Evolutionary conservation across 2,797 vertebrate species (phyloP).

Genomic region (Pteronotus mesoamericanus): DNA sequence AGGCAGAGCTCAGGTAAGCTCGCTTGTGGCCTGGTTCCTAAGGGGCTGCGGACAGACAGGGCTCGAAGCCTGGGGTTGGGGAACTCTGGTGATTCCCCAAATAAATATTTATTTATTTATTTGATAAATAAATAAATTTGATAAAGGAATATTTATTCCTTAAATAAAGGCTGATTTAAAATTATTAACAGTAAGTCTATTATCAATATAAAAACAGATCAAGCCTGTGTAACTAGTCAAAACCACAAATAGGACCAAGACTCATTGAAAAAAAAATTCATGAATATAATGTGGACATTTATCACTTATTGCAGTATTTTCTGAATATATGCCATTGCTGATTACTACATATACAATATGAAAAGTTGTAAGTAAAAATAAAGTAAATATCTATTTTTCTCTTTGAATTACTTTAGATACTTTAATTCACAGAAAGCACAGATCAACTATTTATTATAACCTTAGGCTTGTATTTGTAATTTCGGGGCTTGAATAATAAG

Average conservation of each 20-base stretch:
- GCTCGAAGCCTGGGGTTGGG: too few relatives aligned
- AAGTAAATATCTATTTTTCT: not conserved
- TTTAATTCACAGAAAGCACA: not conserved
- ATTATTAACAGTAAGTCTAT: not conserved
- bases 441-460: not conserved
- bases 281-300: not conserved
- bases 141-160: too few relatives aligned
- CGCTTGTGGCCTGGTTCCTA: too few relatives aligned
- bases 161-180: not conserved
- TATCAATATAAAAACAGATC: not conserved
- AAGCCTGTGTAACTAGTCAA: not conserved
- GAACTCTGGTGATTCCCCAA: too few relatives aligned
- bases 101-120: too few relatives aligned
- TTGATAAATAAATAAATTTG: too few relatives aligned
- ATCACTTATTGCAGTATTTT: not conserved
- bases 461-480: not conserved
- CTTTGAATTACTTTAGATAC: not conserved
- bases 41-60: too few relatives aligned
- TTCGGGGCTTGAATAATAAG: not conserved
- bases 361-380: not conserved
- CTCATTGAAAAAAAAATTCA: not conserved
- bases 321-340: not conserved
- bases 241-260: not conserved
- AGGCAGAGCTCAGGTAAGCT: too few relatives aligned
- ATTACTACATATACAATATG: not conserved